These are phyloP conservation scores for Augochlorella aurata DNA, from an alignment of 2,888 invertebrate genomes.

Conservation along the genomic window DNA sequence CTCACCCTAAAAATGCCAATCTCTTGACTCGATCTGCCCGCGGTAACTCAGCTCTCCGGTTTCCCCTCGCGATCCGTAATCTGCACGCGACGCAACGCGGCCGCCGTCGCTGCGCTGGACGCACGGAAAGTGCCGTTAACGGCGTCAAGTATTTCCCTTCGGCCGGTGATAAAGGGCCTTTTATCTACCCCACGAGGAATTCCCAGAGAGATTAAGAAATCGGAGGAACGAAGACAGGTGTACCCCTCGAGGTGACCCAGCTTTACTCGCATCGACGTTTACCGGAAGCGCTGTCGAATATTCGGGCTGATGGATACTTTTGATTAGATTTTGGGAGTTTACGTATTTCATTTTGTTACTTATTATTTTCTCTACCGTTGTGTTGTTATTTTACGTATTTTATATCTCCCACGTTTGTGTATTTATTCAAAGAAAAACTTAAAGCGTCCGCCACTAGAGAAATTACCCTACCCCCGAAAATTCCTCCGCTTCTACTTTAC, in stretches of 20 bases:
- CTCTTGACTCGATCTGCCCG: conserved; percentile 40
- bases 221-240: not conserved
- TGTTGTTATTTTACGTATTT: too few species aligned
- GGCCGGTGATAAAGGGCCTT: conserved; percentile 7
- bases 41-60: conserved; percentile 15
- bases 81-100: conserved; percentile 35
- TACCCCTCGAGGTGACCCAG: not conserved
- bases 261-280: not conserved
- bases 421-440: too few species aligned
- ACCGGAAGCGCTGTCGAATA: not conserved
- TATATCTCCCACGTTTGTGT: too few species aligned
- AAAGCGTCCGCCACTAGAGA: too few species aligned
- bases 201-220: not conserved
- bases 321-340: too few species aligned
- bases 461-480: too few species aligned
- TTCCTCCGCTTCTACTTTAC: too few species aligned
- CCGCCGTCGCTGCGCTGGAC: not conserved
- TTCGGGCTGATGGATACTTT: not conserved
- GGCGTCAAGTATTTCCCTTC: conserved; percentile 23
- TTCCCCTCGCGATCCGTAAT: conserved; percentile 21
- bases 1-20: conserved; percentile 51
- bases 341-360: too few species aligned
- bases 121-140: conserved; percentile 22
- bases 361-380: too few species aligned
- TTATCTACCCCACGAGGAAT: not conserved